Evolutionary conservation across 2,113 vertebrate genomes (phyloP), one percentile per base, ranked within the genome.

Genomic region (Callipepla californica): DNA sequence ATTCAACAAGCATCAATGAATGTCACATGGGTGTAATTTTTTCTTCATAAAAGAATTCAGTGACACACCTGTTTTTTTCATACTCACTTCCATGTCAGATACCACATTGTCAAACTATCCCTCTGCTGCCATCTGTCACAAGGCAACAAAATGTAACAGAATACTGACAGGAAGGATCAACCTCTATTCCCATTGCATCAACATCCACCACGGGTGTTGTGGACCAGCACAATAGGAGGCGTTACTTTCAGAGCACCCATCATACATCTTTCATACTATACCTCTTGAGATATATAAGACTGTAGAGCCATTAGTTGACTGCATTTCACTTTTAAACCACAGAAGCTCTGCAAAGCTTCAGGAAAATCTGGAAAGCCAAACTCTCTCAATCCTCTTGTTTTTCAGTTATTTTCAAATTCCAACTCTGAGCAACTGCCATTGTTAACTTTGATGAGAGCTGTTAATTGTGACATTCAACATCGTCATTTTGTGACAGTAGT

Each of bases 321-420:
- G 12, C 55, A 40, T 26, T 80, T 91, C 69, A 42, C 45, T 89
- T 89, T 45, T 61, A 77, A 78, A 4, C 8, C 11, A 50, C 6
- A 75, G 22, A 79, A 72, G 13, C 22, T 65, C 65, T 79, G 23
- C 38, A 75, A 87, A 87, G 16, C 22, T 36, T 69, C 1, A 0
- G 4, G 59, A 47, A 85, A 26, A 50, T 73, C 45, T 34, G 22
- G 53, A 42, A 67, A 32, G 17, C 9, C 21, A 40, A 59, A 25
- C 2, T 73, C 70, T 87, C 17, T 38, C 3, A 2, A 26, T 51
- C 23, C 42, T 93, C 30, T 83, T 89, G 23, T 15, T 62, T 80
- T 95, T 92, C 45, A 57, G n/a, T 76, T 89, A 87, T 68, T 51
- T 47, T 72, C 51, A 68, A 47, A 51, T 88, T 76, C 80, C 30